Base-by-base conservation (phyloP, 2,888 invertebrate genomes). In the Agapetus fuscipes region DNA sequence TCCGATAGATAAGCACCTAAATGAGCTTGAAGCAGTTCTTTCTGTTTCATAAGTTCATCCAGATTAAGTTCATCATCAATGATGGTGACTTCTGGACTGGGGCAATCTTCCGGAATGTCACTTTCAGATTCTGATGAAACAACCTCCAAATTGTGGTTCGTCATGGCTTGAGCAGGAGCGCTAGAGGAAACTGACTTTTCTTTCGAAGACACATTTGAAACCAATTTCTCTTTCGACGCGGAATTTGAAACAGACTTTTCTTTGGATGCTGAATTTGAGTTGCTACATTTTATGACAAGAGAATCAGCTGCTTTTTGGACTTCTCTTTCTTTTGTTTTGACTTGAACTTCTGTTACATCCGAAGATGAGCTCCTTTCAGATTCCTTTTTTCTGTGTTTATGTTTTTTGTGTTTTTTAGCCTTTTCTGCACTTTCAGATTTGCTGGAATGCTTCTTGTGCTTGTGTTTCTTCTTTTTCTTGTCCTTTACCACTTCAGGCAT, bases 41-140 rank as follows among this genome's bases (percentile, higher is more conserved):
- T 90, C 57, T 90, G 89, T 53, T 80, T 81, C 88, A 90, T 90
- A 40, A 90, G 64, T 49, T 90, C 90, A 54, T 90, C 90, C 17
- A 90, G 62, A 57, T 90, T 88, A 51, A 89, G 77, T 52, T 88
- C 88, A 49, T 88, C 88, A 57, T 88, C 88, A 40, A 85, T 81
- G 40, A 83, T 74, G 6, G 75, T 74, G 40, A 86, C 74, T 50
- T 83, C 83, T 17, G 82, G 80, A 55, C 80, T 81, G 11, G 73
- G 78, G 50, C 76, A 77, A 54, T 81, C 80, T 51, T 74, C 74
- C 45, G 66, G 64, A 34, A 73, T 72, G 52, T 75, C 77, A 51
- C 76, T 74, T 32, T 78, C 80, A 16, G 77, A 77, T 47, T 74
- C 76, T 0, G 80, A 81, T n/a, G 80, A 80, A 46, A 79, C 73